Evolutionary conservation across 2,113 vertebrate species (phyloP), one percentile per base, ranked within the genome.

Genomic region (Patagioenas fasciata): DNA sequence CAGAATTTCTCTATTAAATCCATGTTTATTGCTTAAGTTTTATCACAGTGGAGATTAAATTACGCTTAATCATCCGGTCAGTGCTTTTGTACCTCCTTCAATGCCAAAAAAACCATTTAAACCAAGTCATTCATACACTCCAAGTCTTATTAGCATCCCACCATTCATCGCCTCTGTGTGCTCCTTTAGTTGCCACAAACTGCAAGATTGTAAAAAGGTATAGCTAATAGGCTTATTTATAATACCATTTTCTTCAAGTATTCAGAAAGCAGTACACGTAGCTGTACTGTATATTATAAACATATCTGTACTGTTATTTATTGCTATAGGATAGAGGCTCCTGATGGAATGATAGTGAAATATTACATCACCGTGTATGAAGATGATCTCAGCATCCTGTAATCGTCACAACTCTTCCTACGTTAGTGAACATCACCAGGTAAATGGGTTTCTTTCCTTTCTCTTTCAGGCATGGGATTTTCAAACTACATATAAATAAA

Each of bases 211-310:
- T 98, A 97, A 97, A 98, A 96, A 98, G 93, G 82, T 95, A 96
- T 89, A 97, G 91, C 94, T 96, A 94, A 93, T 70, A 96, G 90
- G 81, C 81, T 81, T 97, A 80, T 94, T 96, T 91, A 92, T 93
- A 96, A 97, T 85, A 97, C 95, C 97, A 90, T 97, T 97, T 93
- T 97, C 96, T 98, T 98, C 98, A 98, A 98, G 98, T 98, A 98
- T 98, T 97, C 96, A 94, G 94, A 96, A 92, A 96, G 95, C 96
- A 97, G 96, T 97, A 95, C 89, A 64, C 80, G 74, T 91, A 92
- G 73, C 95, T 94, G 96, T 96, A 97, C 88, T 92, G 95, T 83
- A 23, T 71, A 90, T 97, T 86, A 97, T 96, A 96, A 97, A 97
- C 91, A 13, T 77, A 91, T 92, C 92, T 89, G 88, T 94, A 97